Conservation (phyloP, 2,888 invertebrate genomes). For the Elegia similella region DNA sequence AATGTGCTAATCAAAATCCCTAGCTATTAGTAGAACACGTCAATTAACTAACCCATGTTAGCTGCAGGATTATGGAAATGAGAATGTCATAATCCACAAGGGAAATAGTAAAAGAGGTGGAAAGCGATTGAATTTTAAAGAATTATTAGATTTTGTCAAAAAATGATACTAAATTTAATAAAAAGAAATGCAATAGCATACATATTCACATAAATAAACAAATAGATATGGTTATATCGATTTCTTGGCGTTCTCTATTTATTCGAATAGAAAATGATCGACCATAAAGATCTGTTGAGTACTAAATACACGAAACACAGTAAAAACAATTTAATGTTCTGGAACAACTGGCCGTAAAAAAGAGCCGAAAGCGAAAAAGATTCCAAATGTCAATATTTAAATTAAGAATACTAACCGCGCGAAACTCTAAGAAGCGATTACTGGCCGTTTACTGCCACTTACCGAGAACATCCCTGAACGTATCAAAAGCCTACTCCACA, state of each 20-base stretch:
- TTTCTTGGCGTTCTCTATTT: too few species aligned
- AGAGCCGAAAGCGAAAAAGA: not conserved
- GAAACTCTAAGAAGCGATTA: conserved; percentile 8
- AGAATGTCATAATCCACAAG: conserved; percentile 1
- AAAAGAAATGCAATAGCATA: too few species aligned
- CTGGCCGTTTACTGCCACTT: conserved; percentile 1
- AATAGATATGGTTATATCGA: too few species aligned
- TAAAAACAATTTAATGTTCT: not conserved
- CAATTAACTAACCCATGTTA: not conserved
- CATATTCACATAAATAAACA: too few species aligned
- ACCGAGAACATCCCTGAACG: conserved; percentile 12
- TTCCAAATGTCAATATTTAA: not conserved
- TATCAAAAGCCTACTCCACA: conserved; percentile 15
- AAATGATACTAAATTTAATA: too few species aligned
- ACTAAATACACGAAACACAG: too few species aligned
- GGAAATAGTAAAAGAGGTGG: not conserved
- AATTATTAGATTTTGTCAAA: too few species aligned
- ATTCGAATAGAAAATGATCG: too few species aligned
- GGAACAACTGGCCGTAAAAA: not conserved
- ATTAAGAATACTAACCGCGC: not conserved
- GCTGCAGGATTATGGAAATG: conserved; percentile 2
- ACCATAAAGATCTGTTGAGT: too few species aligned
- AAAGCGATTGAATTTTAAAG: conserved; percentile 1
- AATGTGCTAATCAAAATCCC: not conserved
- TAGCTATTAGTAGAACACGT: not conserved